These are phyloP conservation scores for Halocaridina rubra DNA, from an alignment of 2,888 invertebrate species.

Conservation along the genomic window DNA sequence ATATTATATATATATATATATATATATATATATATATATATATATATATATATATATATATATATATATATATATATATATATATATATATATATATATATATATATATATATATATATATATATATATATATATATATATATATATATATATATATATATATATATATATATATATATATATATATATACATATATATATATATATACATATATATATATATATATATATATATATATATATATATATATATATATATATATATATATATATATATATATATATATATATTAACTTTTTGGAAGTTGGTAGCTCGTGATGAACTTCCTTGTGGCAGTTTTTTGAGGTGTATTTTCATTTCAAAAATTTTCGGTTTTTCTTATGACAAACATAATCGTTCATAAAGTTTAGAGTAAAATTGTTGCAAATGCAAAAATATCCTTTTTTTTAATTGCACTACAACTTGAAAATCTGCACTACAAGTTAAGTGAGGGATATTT, in stretches of 20 bases:
- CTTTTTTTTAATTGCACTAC: too few relatives aligned
- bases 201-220: conserved; percentile 23
- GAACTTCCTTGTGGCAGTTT: too few relatives aligned
- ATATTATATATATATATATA: neutral
- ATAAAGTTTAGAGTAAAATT: too few relatives aligned
- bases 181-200: neutral
- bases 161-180: conserved; percentile 19
- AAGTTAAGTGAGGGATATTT: too few relatives aligned
- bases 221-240: conserved; percentile 13
- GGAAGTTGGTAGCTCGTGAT: too few relatives aligned
- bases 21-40: conserved; percentile 3
- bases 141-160: conserved; percentile 4
- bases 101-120: conserved; percentile 9
- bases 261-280: neutral
- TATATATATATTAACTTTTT: neutral
- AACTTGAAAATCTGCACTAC: too few relatives aligned
- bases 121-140: conserved; percentile 3
- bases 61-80: neutral
- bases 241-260: conserved; percentile 12
- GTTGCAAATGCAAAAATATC: too few relatives aligned
- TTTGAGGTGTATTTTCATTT: too few relatives aligned
- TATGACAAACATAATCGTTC: too few relatives aligned
- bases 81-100: neutral
- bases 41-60: neutral
- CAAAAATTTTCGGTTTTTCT: too few relatives aligned